phyloP scores from a whole-genome alignment of 2,888 invertebrate genomes.

The Hemaris fuciformis region DNA sequence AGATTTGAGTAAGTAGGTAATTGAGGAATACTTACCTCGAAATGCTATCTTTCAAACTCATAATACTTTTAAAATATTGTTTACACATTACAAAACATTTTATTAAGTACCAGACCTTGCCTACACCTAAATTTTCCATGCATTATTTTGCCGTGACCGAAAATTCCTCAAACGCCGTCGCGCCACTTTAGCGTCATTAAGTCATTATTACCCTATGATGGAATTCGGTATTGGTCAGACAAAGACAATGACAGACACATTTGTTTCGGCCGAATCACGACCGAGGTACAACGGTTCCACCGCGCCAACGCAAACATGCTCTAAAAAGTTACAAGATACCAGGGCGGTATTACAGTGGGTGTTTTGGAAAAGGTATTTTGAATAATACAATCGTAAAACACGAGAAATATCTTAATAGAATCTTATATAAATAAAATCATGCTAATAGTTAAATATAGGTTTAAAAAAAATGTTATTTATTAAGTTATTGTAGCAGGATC shows the following conservation, averaged over 20 bases:
- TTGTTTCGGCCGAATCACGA: constrained; percentile 10
- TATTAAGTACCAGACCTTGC: too few species aligned
- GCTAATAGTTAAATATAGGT: too few species aligned
- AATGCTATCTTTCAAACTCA: too few species aligned
- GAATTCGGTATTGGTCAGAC: constrained; percentile 6
- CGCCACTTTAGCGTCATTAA: constrained; percentile 10
- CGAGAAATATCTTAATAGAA: too few species aligned
- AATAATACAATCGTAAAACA: not conserved
- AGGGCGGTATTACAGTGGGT: not conserved
- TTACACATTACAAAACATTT: too few species aligned
- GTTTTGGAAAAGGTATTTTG: not conserved
- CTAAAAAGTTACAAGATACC: constrained; percentile 2
- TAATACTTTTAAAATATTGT: too few species aligned
- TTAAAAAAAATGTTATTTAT: too few species aligned
- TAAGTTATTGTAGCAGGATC: too few species aligned
- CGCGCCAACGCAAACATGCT: not conserved
- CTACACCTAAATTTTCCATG: too few species aligned
- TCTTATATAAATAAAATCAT: too few species aligned
- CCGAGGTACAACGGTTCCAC: not conserved
- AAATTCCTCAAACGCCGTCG: not conserved
- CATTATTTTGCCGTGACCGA: not conserved
- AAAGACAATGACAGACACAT: constrained; percentile 12
- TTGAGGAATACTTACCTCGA: too few species aligned
- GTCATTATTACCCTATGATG: constrained; percentile 13
- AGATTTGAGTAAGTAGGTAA: too few species aligned